Conservation (phyloP, 2,113 vertebrate genomes). For the Thunnus maccoyii region DNA sequence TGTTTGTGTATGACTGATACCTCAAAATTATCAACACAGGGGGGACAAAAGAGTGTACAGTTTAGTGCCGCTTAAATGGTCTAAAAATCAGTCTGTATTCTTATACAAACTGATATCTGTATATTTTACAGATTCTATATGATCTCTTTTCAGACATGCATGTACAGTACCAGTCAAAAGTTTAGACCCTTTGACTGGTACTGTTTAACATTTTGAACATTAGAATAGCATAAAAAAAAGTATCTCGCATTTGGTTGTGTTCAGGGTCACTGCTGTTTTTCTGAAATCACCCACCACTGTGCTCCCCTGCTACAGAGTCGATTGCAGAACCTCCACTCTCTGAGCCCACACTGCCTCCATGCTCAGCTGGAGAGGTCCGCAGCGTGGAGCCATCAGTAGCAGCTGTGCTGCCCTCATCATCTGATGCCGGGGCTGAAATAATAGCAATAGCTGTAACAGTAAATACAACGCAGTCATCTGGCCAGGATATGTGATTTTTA, state of each 20-base stretch:
- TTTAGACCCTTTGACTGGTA: no score
- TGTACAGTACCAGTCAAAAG: background rate
- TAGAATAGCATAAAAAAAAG: constrained; percentile 12
- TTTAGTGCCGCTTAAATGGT: no score
- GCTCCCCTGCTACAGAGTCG: constrained; percentile 97
- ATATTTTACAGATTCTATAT: background rate
- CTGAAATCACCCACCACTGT: constrained; percentile 90
- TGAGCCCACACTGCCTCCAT: constrained; percentile 97
- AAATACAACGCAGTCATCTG: constrained; percentile 87
- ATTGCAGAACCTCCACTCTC: constrained; percentile 98
- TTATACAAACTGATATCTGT: background rate
- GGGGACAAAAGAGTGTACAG: no score
- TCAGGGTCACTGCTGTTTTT: background rate
- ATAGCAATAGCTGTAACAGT: constrained; percentile 97
- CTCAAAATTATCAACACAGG: background rate
- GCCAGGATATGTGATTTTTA: constrained; percentile 64
- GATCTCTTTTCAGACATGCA: constrained; percentile 2
- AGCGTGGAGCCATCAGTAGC: constrained; percentile 98
- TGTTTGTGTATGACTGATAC: background rate
- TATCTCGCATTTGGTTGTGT: background rate
- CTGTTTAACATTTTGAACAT: background rate
- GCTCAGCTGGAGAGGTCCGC: constrained; percentile 97
- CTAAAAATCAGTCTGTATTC: background rate
- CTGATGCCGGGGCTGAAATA: constrained; percentile 99
- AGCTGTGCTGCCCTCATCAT: constrained; percentile 98